Evolutionary conservation across 2,797 vertebrate species (phyloP).

Genomic region (Jordanella pulchra): DNA sequence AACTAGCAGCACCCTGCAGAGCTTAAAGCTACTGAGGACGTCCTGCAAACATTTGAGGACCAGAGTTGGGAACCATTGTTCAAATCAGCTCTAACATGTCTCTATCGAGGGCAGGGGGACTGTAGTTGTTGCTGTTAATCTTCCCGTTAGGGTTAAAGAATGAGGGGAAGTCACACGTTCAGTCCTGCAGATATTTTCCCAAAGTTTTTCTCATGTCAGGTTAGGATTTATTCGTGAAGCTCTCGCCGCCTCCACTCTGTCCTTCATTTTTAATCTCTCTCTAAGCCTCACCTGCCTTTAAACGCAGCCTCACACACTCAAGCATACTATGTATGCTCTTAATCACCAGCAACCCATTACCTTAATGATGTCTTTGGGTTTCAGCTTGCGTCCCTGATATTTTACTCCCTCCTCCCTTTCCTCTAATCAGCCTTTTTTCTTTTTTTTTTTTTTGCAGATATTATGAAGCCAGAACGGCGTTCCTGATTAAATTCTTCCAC

Average conservation of each 20-base stretch:
- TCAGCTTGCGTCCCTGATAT: conserved; percentile 32
- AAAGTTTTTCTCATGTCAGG: too few relatives aligned
- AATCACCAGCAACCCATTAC: conserved; percentile 61
- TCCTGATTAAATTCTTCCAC: conserved; percentile 72
- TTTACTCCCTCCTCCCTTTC: conserved; percentile 31
- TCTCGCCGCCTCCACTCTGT: not conserved
- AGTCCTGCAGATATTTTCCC: too few relatives aligned
- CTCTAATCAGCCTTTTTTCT: conserved; percentile 59
- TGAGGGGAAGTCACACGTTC: too few relatives aligned
- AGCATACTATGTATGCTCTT: conserved; percentile 39
- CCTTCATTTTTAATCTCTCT: not conserved
- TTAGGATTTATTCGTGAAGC: not conserved
- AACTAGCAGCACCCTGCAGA: too few relatives aligned
- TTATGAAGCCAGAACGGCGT: conserved; percentile 56
- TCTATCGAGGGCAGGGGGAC: too few relatives aligned
- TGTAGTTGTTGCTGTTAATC: too few relatives aligned
- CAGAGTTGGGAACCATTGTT: too few relatives aligned
- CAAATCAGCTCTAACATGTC: too few relatives aligned
- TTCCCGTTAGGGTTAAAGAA: not conserved
- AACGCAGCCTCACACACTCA: conserved; percentile 22
- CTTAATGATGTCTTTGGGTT: conserved; percentile 64
- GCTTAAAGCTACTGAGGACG: too few relatives aligned
- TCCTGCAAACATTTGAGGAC: too few relatives aligned
- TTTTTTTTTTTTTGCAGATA: conserved; percentile 30
- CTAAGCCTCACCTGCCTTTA: conserved; percentile 9